Evolutionary conservation across 2,113 vertebrate genomes (phyloP).

Genomic region (Ictidomys tridecemlineatus): DNA sequence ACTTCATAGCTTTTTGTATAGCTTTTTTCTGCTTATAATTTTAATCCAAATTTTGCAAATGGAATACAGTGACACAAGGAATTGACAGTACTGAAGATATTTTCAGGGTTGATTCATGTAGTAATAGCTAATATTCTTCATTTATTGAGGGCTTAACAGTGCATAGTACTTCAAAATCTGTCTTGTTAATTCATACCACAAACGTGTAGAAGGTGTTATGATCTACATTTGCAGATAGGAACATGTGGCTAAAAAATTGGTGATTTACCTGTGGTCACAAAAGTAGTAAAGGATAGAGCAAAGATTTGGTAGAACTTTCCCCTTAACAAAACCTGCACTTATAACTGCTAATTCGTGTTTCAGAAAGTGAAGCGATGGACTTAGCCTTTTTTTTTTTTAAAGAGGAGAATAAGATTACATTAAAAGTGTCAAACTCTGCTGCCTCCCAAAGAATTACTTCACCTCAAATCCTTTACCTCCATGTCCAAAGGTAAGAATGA

Average conservation of each 20-base stretch:
- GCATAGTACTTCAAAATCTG: background rate
- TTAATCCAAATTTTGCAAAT: background rate
- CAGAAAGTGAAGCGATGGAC: background rate
- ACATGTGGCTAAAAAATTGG: background rate
- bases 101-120: slow-evolving; percentile 4
- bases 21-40: background rate
- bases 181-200: background rate
- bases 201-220: background rate
- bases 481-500: background rate
- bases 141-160: background rate
- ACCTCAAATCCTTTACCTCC: background rate
- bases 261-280: background rate
- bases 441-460: background rate
- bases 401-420: background rate
- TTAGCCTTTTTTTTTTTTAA: background rate
- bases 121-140: background rate
- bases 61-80: background rate
- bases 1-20: background rate
- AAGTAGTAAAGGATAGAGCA: background rate
- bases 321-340: background rate
- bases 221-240: background rate
- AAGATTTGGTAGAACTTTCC: background rate
- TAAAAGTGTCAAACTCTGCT: background rate
- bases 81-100: background rate
- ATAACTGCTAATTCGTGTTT: background rate